Evolutionary conservation across 2,113 vertebrate species (phyloP), one percentile per base, ranked within the genome.

Genomic region (Burhinus oedicnemus): DNA sequence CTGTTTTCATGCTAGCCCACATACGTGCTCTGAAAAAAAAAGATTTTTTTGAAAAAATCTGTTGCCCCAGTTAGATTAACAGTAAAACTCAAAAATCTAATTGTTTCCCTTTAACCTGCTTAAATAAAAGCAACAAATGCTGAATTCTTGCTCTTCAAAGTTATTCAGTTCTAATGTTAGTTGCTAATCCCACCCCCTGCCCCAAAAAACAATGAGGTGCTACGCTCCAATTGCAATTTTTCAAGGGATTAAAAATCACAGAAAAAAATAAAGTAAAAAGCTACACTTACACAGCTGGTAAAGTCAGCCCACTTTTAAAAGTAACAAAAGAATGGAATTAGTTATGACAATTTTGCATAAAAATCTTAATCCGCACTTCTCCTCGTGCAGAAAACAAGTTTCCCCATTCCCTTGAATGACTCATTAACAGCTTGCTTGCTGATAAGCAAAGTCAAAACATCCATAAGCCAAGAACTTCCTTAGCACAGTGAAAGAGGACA

Each of bases 221-320:
- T 52, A 44, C 16, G 83, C 55, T 95, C 69, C 81, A 75, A 15
- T 5, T 64, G 57, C 12, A 87, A 27, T 42, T 84, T 74, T 79
- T 69, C 40, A 86, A 89, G 45, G 45, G 70, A 95, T 90, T 96
- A 88, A 94, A 93, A 92, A 58, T 36, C 20, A 90, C 15, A 62
- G 55, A 89, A 6, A 23, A 23, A 40, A 77, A 23, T 18, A 71
- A 89, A 40, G 78, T n/a, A n/a, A n/a, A 49, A 92, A 83, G 77
- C 66, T 34, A 23, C 51, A 57, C 58, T 65, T 69, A 18, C 14
- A 69, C n/a, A 83, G 65, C 58, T 83, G 86, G 49, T 22, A 38
- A 75, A 91, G 75, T 34, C 47, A 51, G 61, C 15, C 32, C 29
- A 15, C 52, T 83, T 87, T 68, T 15, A 47, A 47, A 89, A 92